phyloP scores from a whole-genome alignment of 1,140 invertebrate species.

The Eulimnadia texana region DNA sequence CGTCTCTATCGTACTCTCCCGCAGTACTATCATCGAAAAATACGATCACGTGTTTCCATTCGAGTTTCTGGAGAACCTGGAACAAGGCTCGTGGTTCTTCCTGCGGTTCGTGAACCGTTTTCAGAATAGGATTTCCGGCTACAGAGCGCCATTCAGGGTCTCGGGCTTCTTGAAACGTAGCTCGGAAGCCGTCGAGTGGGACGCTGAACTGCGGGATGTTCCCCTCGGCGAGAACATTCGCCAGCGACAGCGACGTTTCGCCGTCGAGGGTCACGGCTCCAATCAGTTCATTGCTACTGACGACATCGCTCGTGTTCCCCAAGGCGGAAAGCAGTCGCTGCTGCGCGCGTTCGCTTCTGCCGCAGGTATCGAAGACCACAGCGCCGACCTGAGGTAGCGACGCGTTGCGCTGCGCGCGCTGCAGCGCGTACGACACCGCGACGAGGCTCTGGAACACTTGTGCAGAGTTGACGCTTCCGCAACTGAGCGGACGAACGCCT shows the following conservation, averaged over 20 bases:
- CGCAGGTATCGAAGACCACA: constrained; percentile 10
- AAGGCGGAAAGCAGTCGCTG: constrained; percentile 8
- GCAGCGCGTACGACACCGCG: not conserved
- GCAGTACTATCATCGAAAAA: constrained; percentile 8
- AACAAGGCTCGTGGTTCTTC: constrained; percentile 9
- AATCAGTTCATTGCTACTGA: not conserved
- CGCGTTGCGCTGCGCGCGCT: not conserved
- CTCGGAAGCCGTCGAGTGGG: not conserved
- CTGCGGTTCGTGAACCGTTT: not conserved
- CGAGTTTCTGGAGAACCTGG: constrained; percentile 1
- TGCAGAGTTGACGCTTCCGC: constrained; percentile 3
- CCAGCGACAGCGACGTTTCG: not conserved
- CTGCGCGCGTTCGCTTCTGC: constrained; percentile 7
- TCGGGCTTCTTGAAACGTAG: not conserved
- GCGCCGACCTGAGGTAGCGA: constrained; percentile 1
- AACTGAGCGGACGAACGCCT: not conserved
- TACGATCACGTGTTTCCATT: constrained; percentile 11
- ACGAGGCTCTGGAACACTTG: constrained; percentile 1
- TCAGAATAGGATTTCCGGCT: constrained; percentile 1
- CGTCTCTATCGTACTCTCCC: not conserved
- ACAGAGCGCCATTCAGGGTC: not conserved
- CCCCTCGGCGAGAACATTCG: constrained; percentile 1
- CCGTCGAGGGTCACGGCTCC: constrained; percentile 1
- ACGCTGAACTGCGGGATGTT: constrained; percentile 10
- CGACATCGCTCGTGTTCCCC: not conserved